A percentile compares a stretch with the other conserved stretches of the same genome.
Evolutionary conservation across 92 coral and sea anemone species (phyloP).

Genomic region (Zoanthus solanderi): DNA sequence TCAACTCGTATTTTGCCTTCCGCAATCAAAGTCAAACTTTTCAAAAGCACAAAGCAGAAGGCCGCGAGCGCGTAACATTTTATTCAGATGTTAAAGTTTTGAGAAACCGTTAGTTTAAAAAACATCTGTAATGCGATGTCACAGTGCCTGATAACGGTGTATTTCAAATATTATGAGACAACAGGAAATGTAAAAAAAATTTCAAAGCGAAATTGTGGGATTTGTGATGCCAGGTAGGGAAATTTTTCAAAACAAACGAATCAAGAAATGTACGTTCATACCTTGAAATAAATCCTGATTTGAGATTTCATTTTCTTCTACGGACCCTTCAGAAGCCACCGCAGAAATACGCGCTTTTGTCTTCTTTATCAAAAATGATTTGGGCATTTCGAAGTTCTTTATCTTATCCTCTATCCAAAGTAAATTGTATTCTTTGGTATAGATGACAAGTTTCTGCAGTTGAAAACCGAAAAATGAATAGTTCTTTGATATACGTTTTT

Average conservation of each 20-base stretch:
- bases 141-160: slow-evolving; percentile 83
- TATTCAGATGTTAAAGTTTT: slow-evolving; percentile 18
- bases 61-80: slow-evolving; percentile 26
- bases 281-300: slow-evolving; percentile 16
- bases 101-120: slow-evolving; percentile 55
- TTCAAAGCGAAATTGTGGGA: slow-evolving; percentile 68
- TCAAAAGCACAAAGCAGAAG: slow-evolving; percentile 29
- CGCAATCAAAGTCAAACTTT: slow-evolving; percentile 55
- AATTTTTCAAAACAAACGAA: slow-evolving; percentile 6
- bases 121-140: slow-evolving; percentile 68
- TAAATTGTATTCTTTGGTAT: slow-evolving; percentile 40
- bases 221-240: slow-evolving; percentile 78
- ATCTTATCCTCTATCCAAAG: slow-evolving; percentile 44
- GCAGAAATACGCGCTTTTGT: slow-evolving; percentile 66
- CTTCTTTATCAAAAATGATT: slow-evolving; percentile 88
- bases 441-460: slow-evolving; percentile 33
- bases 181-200: slow-evolving; percentile 85
- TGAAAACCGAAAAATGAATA: slow-evolving; percentile 39
- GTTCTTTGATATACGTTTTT: slow-evolving; percentile 42
- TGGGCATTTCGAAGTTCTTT: slow-evolving; percentile 79
- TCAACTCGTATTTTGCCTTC: slow-evolving; percentile 40
- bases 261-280: slow-evolving; percentile 17
- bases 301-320: slow-evolving; percentile 14
- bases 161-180: slow-evolving; percentile 51
- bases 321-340: slow-evolving; percentile 22